Conservation (phyloP, 2,113 vertebrate species). For the Archocentrus centrarchus region DNA sequence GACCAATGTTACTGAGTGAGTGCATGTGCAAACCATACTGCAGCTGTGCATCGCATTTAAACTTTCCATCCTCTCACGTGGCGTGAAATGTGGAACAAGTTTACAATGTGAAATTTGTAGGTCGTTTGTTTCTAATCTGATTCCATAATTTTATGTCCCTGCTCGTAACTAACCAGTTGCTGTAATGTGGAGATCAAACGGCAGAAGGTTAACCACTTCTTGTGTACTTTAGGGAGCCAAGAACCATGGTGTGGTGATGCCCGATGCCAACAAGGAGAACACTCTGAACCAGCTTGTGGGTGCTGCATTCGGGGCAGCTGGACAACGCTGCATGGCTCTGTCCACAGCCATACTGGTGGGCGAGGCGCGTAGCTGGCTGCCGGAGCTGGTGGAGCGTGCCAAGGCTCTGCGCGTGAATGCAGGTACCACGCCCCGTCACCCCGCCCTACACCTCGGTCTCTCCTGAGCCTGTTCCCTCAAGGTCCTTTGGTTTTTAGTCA, state of each 20-base stretch:
- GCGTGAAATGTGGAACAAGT: constrained; percentile 9
- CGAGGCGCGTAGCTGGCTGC: constrained; percentile 90
- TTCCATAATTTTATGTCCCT: constrained; percentile 11
- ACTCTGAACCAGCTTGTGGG: constrained; percentile 96
- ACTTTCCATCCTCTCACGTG: neutral
- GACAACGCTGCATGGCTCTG: constrained; percentile 98
- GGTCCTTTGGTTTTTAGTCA: constrained; percentile 45
- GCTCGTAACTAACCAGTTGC: constrained; percentile 37
- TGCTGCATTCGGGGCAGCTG: constrained; percentile 96
- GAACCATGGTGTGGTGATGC: constrained; percentile 98
- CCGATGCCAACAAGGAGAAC: constrained; percentile 98
- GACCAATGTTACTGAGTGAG: constrained; percentile 2
- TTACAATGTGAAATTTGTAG: neutral
- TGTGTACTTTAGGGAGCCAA: constrained; percentile 89
- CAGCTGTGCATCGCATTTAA: constrained; percentile 31
- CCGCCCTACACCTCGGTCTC: constrained; percentile 15
- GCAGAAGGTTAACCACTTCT: constrained; percentile 48
- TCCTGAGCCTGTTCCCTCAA: neutral
- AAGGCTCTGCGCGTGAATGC: constrained; percentile 91
- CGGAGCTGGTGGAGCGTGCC: constrained; percentile 92
- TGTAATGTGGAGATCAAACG: constrained; percentile 47
- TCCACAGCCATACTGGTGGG: constrained; percentile 94
- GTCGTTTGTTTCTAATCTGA: constrained; percentile 16
- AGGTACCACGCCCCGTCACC: constrained; percentile 79
- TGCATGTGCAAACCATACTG: constrained; percentile 15